Percentiles rank a stretch among this genome's conserved stretches.
Evolutionary conservation across 2,797 vertebrate species (phyloP).

Genomic region (Pseudotriccus pelzelni): DNA sequence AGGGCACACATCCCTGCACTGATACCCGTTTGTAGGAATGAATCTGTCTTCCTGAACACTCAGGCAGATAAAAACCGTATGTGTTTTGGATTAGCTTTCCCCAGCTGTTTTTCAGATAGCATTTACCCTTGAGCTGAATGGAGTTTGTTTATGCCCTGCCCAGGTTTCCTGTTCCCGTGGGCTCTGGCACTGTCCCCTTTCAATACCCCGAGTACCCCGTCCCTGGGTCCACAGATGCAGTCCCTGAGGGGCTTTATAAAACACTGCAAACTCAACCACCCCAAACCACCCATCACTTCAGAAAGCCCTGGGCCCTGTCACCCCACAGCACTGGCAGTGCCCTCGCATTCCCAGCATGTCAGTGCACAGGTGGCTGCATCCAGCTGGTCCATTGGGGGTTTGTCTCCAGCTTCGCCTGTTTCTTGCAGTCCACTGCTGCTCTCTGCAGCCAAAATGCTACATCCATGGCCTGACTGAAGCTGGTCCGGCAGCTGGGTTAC

Average conservation of each 20-base stretch:
- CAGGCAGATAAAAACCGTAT: not conserved
- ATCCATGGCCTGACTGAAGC: fast-evolving
- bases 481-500: not conserved
- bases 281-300: not conserved
- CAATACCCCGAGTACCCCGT: not conserved
- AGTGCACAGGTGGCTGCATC: not conserved
- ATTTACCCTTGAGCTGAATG: not conserved
- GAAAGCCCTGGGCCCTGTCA: not conserved
- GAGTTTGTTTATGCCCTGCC: not conserved
- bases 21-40: not conserved
- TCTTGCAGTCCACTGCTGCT: not conserved
- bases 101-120: not conserved
- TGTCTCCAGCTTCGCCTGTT: not conserved
- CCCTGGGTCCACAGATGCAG: not conserved
- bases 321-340: not conserved
- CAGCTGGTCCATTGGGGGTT: not conserved
- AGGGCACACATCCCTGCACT: fast-evolving
- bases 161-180: not conserved
- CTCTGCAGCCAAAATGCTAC: not conserved
- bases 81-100: not conserved
- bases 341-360: not conserved
- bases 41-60: not conserved
- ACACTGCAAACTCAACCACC: not conserved
- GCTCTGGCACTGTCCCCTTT: not conserved
- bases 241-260: not conserved